Evolutionary conservation across 2,888 invertebrate species (phyloP), one percentile per base, ranked within the genome.

Genomic region (Rotaria socialis): DNA sequence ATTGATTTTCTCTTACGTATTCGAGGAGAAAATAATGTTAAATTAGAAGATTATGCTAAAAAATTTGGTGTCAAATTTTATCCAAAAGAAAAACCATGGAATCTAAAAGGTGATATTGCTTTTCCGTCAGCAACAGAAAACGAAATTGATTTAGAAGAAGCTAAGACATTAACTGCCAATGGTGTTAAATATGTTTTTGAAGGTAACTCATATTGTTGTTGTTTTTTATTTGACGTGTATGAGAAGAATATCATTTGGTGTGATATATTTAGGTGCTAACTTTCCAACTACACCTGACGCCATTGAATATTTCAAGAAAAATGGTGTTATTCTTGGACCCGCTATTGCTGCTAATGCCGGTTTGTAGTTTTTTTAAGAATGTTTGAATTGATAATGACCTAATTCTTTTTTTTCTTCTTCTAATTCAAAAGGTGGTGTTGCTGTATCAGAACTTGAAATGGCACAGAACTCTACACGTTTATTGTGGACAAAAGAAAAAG

Each of bases 401-500:
- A 14, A 52, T 52, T 0, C 22, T 22, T 0, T 55, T 0, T 22
- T 22, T 55, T 55, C 3, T 6, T 41, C 2, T 8, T 67, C 24
- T 11, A 27, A 14, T 60, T 60, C 35, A 35, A 14, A 60, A 67
- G 67, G 80, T 80, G 80, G 80, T 80, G 80, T 80, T 10, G 80
- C 80, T 47, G 80, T 80, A 24, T 80, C 80, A 6, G 80, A 80
- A 24, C 80, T 80, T 47, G 80, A 80, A 80, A 80, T 80, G 80
- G n/a, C 80, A 47, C 80, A 80, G n/a, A 80, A 80, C 19, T 80
- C 80, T 2, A 8, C 43, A 43, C 80, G 80, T 80, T 43, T 47
- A 43, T 80, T 47, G n/a, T 80, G 80, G 80, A 80, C 80, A 80
- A 80, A 80, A 80, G 80, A 80, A 80, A 80, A 80, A 47, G 80